Evolutionary conservation across 2,888 invertebrate species (phyloP), one percentile per base, ranked within the genome.

Genomic region (Melikaiella ostensackeni): DNA sequence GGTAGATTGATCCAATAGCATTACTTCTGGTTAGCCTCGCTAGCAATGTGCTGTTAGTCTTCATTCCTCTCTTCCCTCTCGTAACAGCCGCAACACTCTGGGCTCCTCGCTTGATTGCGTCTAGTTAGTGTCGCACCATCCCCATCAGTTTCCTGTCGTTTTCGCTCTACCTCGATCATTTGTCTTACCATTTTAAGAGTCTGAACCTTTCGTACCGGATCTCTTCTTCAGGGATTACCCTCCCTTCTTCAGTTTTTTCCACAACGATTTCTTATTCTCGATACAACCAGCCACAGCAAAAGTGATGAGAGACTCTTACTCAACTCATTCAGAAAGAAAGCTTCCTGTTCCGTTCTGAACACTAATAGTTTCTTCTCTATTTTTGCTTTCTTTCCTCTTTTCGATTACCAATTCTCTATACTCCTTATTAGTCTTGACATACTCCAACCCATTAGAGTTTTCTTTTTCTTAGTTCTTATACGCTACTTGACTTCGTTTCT

Each of bases 1-100:
- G 84, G 85, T 84, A 88, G 90, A 91, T 91, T 91, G 91, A 91
- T 91, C 89, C 87, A 86, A 87, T 86, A 86, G 88, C 89, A 91
- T 91, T 91, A 90, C 89, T 91, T 88, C 89, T 90, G 90, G 90
- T 91, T 91, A 91, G 89, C 90, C 90, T 88, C 89, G 84, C 84
- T 78, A 88, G 88, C 87, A 89, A 88, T 88, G 88, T 86, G 88
- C 87, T 89, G 89, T 90, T 91, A 90, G 89, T 91, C 90, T 91
- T 91, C 90, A 90, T 91, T 91, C 88, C 86, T 86, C 84, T 84
- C 82, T 77, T 70, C 83, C 81, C 84, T 84, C 86, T 85, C 81
- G 84, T 84, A 82, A 84, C 85, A 80, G 86, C 88, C 85, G 81
- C 87, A 88, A 88, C 82, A 87, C 87, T 88, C 84, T 82, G 83